A percentile compares a stretch with the other conserved stretches of the same genome.
phyloP scores from a whole-genome alignment of 2,113 vertebrate genomes.

The Psilopsiagon aymara region DNA sequence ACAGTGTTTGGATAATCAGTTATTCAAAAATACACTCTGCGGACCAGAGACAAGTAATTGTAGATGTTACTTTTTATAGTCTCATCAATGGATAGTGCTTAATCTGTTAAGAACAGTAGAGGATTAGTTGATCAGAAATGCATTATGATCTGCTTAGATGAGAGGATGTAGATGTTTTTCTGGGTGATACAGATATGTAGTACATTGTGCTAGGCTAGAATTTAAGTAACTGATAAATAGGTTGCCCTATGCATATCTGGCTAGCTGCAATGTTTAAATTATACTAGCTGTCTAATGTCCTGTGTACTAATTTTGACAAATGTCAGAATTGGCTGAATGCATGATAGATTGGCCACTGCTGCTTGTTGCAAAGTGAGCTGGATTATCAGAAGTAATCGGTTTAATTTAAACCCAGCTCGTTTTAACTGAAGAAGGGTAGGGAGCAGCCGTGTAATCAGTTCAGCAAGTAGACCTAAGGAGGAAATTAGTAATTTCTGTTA shows the following conservation, averaged over 20 bases:
- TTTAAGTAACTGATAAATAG: background rate
- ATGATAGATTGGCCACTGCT: background rate
- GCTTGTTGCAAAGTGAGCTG: background rate
- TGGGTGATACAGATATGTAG: background rate
- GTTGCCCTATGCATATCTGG: background rate
- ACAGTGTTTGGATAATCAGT: background rate
- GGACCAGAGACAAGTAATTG: background rate
- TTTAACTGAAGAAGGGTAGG: constrained; percentile 22
- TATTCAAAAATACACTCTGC: background rate
- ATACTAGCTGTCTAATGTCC: background rate
- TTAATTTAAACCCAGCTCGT: constrained; percentile 29
- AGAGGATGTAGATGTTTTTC: background rate
- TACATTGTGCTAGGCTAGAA: background rate
- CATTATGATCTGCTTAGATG: background rate
- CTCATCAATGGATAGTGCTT: background rate
- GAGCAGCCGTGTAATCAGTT: background rate
- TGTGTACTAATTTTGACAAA: background rate
- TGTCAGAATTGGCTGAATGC: background rate
- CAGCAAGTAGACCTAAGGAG: background rate
- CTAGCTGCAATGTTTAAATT: background rate
- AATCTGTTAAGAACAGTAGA: background rate
- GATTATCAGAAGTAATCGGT: background rate
- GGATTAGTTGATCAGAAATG: background rate
- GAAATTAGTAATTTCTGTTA: background rate
- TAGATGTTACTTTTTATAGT: background rate